Evolutionary conservation across 2,797 vertebrate genomes (phyloP).

Genomic region (Esox masquinongy): DNA sequence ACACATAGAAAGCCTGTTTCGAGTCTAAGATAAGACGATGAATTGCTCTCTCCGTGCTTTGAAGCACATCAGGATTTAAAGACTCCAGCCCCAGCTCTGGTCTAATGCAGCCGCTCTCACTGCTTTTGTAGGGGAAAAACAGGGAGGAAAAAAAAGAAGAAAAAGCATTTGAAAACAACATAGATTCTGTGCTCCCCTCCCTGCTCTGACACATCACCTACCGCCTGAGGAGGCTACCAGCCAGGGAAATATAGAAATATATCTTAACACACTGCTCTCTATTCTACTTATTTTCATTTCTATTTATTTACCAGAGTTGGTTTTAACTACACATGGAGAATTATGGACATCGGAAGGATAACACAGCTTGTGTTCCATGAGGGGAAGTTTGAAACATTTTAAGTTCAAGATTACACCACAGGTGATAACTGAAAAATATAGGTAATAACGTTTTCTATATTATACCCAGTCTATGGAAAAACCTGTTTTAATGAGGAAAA

Average conservation of each 20-base stretch:
- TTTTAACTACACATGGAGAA: constrained; percentile 42
- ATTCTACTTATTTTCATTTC: constrained; percentile 48
- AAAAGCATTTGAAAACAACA: constrained; percentile 75
- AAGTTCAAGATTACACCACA: constrained; percentile 45
- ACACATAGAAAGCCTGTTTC: constrained; percentile 82
- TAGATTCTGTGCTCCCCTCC: constrained; percentile 65
- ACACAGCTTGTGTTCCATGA: constrained; percentile 18
- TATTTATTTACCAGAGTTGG: constrained; percentile 36
- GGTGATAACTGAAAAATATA: constrained; percentile 34
- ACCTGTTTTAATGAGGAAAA: background rate
- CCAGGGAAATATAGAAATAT: constrained; percentile 56
- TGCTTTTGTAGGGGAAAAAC: constrained; percentile 76
- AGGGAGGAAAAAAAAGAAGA: constrained; percentile 35
- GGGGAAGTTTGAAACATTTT: constrained; percentile 38
- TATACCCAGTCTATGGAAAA: background rate
- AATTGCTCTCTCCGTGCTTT: constrained; percentile 82
- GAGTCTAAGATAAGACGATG: constrained; percentile 84
- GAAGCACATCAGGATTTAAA: constrained; percentile 84
- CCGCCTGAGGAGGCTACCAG: constrained; percentile 60
- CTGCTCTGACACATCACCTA: constrained; percentile 52
- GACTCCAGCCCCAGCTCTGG: constrained; percentile 77
- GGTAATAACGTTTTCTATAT: constrained; percentile 15
- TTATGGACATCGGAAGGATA: constrained; percentile 52
- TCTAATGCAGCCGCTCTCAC: constrained; percentile 72
- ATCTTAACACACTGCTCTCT: constrained; percentile 40